phyloP scores from a whole-genome alignment of 2,888 invertebrate genomes.

The Camptogramma bilineatum region DNA sequence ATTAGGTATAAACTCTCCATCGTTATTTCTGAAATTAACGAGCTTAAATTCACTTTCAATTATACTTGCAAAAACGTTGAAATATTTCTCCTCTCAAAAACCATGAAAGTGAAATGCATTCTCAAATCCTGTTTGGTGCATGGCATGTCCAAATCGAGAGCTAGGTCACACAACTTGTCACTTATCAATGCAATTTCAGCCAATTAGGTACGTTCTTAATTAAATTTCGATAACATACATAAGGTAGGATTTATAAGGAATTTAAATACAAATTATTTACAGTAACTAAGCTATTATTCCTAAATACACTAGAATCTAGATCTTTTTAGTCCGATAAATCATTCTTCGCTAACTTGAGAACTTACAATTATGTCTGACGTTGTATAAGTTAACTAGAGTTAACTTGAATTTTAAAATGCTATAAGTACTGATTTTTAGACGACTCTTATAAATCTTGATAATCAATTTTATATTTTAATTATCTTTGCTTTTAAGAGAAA shows the following conservation, averaged over 20 bases:
- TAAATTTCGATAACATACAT: slow-evolving; percentile 27
- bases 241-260: slow-evolving; percentile 7
- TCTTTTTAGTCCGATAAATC: too few species aligned
- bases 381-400: too few species aligned
- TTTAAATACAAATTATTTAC: neutral
- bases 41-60: slow-evolving; percentile 33
- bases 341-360: too few species aligned
- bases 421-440: too few species aligned
- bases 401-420: too few species aligned
- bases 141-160: slow-evolving; percentile 49
- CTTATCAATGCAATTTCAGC: slow-evolving; percentile 42
- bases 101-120: slow-evolving; percentile 59
- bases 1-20: slow-evolving; percentile 40
- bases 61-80: slow-evolving; percentile 21
- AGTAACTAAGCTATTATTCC: neutral
- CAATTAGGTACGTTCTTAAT: slow-evolving; percentile 25
- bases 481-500: too few species aligned
- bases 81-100: slow-evolving; percentile 44
- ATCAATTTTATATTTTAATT: too few species aligned
- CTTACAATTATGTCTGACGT: too few species aligned
- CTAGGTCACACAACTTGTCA: slow-evolving; percentile 54
- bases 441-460: too few species aligned
- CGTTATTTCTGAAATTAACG: slow-evolving; percentile 38
- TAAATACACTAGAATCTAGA: too few species aligned
- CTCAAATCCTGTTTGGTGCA: slow-evolving; percentile 49